Evolutionary conservation across 1,140 invertebrate genomes (phyloP), one percentile per base, ranked within the genome.

Genomic region (Thalassaphorura encarpata): DNA sequence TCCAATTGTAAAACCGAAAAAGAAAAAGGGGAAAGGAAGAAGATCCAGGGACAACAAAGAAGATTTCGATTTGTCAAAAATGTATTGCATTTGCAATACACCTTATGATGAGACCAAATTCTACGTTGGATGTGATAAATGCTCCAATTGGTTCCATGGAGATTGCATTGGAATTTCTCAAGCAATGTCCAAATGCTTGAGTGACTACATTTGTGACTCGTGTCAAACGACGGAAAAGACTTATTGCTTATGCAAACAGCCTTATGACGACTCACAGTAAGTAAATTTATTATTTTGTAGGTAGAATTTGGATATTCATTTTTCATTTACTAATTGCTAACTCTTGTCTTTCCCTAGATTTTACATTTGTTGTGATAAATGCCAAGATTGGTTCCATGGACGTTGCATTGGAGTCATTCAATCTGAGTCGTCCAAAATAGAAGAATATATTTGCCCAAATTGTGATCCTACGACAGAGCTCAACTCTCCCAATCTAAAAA

Each of bases 351-450:
- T 63, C 67, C 73, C 24, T 63, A 87, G 85, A 67, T 90, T 94
- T 79, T 94, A 93, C 70, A 97, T 99, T 67, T 95, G 91, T 66
- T 99, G 96, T 73, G 95, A 99, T 72, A 82, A 84, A 48, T 99
- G 96, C 74, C 89, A 97, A 72, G 92, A 97, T 72, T 99, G 96
- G 96, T 98, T 97, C 74, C 96, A 99, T 71, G 94, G 94, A 3
- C 78, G 88, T 49, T 99, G 96, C 72, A 93, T 99, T 8, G 94
- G 93, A 13, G 92, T 97, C 66, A 74, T 96, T 28, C 89, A 94
- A 69, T 86, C 83, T 3, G 92, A 97, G 71, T 91, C 90, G 6
- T 89, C 94, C 68, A 85, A 85, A 66, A 93, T 97, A 60, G 90
- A 95, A 66, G 90, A 92, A 66, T 99, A 97, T 68, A 82, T 94